Evolutionary conservation across 2,113 vertebrate species (phyloP).

Genomic region (Perca schrenkii): DNA sequence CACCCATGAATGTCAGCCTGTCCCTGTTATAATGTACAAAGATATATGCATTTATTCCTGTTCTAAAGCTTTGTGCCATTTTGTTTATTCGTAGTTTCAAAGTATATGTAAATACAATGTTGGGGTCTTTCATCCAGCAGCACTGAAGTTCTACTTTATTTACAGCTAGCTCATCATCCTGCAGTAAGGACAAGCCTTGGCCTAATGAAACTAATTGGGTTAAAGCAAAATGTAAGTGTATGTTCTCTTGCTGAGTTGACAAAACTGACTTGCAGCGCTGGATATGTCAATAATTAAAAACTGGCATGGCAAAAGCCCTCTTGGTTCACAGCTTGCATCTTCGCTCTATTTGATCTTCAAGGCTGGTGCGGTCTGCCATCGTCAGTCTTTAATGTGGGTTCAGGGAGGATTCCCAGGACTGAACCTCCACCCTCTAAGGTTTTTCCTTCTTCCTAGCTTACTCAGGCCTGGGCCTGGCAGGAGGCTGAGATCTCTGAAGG

Average conservation of each 20-base stretch:
- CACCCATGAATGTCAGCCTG: background rate
- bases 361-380: conserved; percentile 67
- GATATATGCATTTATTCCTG: conserved; percentile 8
- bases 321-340: conserved; percentile 82
- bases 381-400: conserved; percentile 78
- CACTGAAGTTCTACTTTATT: conserved; percentile 38
- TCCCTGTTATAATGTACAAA: conserved; percentile 2
- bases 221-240: conserved; percentile 60
- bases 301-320: conserved; percentile 64
- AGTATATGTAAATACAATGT: conserved; percentile 6
- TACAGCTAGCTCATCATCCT: conserved; percentile 37
- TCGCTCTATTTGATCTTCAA: conserved; percentile 82
- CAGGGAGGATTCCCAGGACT: conserved; percentile 68
- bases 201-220: conserved; percentile 64
- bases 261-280: conserved; percentile 69
- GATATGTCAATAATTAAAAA: conserved; percentile 85
- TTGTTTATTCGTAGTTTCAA: conserved; percentile 29
- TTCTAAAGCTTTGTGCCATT: background rate
- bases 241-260: conserved; percentile 77
- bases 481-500: conserved; percentile 76
- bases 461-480: conserved; percentile 58
- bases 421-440: conserved; percentile 70
- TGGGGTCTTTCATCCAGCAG: conserved; percentile 27
- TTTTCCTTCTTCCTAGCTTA: conserved; percentile 52
- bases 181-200: conserved; percentile 9